Conservation (phyloP, 2,113 vertebrate species). For the Mirza zaza region DNA sequence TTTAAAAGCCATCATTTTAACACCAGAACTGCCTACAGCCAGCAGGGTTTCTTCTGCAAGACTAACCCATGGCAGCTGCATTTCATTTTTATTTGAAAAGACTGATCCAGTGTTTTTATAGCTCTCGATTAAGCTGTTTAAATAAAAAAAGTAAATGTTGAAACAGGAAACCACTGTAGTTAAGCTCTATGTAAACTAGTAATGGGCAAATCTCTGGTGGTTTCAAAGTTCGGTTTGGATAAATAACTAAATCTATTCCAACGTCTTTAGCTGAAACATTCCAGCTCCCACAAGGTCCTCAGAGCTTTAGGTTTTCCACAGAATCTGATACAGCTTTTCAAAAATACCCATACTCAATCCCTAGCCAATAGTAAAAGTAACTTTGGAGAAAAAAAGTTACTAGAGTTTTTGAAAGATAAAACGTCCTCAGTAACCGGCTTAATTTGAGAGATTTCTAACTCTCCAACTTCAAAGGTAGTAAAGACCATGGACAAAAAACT, state of each 20-base stretch:
- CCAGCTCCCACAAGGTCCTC: slow-evolving; percentile 36
- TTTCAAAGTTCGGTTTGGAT: slow-evolving; percentile 58
- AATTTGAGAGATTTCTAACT: slow-evolving; percentile 34
- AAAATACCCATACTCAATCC: slow-evolving; percentile 48
- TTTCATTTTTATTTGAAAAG: slow-evolving; percentile 75
- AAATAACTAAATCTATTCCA: slow-evolving; percentile 64
- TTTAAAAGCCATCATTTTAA: slow-evolving; percentile 11
- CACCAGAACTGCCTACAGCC: neutral
- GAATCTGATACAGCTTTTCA: slow-evolving; percentile 52
- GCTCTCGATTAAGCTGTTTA: slow-evolving; percentile 70
- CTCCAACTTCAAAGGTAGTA: slow-evolving; percentile 44
- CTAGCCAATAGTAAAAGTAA: slow-evolving; percentile 51
- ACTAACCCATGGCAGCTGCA: slow-evolving; percentile 34
- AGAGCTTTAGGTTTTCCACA: slow-evolving; percentile 51
- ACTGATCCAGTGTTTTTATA: slow-evolving; percentile 66
- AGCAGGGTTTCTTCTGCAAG: slow-evolving; percentile 32
- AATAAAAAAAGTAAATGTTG: slow-evolving; percentile 74
- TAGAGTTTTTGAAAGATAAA: slow-evolving; percentile 44
- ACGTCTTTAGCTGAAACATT: slow-evolving; percentile 63
- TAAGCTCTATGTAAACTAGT: slow-evolving; percentile 66
- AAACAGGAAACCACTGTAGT: slow-evolving; percentile 66
- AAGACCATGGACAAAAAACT: neutral
- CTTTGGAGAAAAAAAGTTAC: neutral
- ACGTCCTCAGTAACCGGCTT: slow-evolving; percentile 10
- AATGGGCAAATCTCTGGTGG: slow-evolving; percentile 59